Conservation (phyloP, 30 jellyfish, hydroid and myxozoan genomes). For the Turritopsis rubra region DNA sequence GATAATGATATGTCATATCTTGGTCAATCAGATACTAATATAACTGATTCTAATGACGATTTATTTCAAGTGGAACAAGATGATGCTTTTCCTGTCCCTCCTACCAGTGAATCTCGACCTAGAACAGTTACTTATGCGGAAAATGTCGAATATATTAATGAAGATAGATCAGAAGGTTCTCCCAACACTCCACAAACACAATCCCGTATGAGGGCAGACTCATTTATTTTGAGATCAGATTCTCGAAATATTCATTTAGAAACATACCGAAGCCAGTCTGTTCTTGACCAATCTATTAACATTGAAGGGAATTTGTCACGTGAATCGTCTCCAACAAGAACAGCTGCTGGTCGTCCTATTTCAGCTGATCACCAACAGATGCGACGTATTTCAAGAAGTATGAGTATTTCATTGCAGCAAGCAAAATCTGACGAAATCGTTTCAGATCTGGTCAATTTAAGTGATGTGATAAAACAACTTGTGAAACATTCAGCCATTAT, state of each 20-base stretch:
- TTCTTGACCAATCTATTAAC: background rate
- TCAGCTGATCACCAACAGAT: slow-evolving; percentile 26
- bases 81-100: background rate
- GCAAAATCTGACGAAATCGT: slow-evolving; percentile 68
- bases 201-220: slow-evolving; percentile 12
- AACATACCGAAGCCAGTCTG: background rate
- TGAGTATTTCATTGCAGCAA: slow-evolving; percentile 61
- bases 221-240: slow-evolving; percentile 11
- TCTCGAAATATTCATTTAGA: background rate
- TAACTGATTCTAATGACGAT: slow-evolving; percentile 27
- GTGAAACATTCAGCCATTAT: slow-evolving; percentile 60
- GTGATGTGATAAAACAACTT: slow-evolving; percentile 47
- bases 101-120: background rate
- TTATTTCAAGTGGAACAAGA: background rate
- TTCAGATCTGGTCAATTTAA: slow-evolving; percentile 42
- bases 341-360: background rate
- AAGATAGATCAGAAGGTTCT: background rate
- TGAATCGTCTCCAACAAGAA: slow-evolving; percentile 4
- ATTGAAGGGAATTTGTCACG: background rate
- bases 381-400: slow-evolving; percentile 65
- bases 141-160: background rate
- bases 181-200: background rate
- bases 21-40: background rate
- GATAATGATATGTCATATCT: background rate
- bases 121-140: slow-evolving; percentile 15